phyloP scores from a whole-genome alignment of 2,888 invertebrate species.

The Ophion ellenae region DNA sequence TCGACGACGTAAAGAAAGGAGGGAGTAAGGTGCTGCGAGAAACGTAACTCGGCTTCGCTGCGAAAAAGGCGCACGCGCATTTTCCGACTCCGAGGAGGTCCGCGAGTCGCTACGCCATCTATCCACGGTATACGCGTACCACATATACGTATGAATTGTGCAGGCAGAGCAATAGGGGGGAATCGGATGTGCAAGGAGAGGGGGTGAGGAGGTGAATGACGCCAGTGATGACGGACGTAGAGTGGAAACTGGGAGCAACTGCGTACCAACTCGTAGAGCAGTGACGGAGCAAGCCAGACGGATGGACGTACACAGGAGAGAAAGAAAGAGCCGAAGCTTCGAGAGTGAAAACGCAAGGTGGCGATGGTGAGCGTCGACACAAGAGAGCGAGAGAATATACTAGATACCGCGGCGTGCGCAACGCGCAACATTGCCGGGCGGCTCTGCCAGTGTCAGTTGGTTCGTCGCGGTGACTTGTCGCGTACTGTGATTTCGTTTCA shows the following conservation, averaged over 20 bases:
- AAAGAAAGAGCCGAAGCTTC: conserved; percentile 12
- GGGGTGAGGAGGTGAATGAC: conserved; percentile 44
- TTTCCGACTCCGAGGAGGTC: conserved; percentile 1
- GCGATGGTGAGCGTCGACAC: conserved; percentile 65
- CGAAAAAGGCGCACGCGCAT: conserved; percentile 33
- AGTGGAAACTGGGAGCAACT: conserved; percentile 23
- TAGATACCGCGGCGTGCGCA: conserved; percentile 83
- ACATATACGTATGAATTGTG: not conserved
- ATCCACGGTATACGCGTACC: not conserved
- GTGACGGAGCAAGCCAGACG: conserved; percentile 4
- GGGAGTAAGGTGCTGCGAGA: not conserved
- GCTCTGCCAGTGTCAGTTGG: conserved; percentile 79
- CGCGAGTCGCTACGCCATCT: conserved; percentile 11
- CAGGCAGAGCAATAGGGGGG: conserved; percentile 10
- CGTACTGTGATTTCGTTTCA: conserved; percentile 66
- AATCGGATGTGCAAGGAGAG: conserved; percentile 5
- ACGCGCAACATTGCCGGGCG: conserved; percentile 75
- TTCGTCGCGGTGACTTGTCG: conserved; percentile 77
- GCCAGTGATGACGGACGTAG: conserved; percentile 29
- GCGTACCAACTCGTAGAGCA: conserved; percentile 23
- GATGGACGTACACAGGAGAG: conserved; percentile 7
- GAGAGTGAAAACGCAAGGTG: conserved; percentile 48
- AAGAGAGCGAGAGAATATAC: conserved; percentile 37
- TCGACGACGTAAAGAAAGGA: not conserved
- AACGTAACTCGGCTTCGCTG: conserved; percentile 3